A percentile compares a stretch with the other conserved stretches of the same genome.
Evolutionary conservation across 2,797 vertebrate species (phyloP).

Genomic region (Megaceryle alcyon): DNA sequence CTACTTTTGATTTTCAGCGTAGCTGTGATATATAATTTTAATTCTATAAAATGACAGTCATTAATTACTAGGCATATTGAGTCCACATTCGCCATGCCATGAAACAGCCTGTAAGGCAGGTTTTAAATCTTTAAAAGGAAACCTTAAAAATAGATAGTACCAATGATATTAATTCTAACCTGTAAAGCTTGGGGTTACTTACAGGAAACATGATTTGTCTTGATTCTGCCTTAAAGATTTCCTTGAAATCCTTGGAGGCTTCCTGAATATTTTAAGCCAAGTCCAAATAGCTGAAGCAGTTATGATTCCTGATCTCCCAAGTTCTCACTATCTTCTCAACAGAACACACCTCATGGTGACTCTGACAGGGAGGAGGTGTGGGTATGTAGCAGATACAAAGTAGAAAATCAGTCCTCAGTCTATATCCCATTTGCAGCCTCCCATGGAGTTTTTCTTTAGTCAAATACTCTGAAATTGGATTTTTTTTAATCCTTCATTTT

Average conservation of each 20-base stretch:
- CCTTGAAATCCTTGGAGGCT: neutral
- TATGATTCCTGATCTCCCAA: neutral
- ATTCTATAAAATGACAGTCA: neutral
- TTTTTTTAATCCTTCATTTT: neutral
- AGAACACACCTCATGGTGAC: neutral
- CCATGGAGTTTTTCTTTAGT: neutral
- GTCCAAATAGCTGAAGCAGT: neutral
- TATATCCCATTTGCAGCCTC: neutral
- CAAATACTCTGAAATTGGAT: neutral
- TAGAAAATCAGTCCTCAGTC: neutral
- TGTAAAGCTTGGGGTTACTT: constrained; percentile 24
- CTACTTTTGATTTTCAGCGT: neutral
- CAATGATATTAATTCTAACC: neutral
- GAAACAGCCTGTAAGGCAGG: neutral
- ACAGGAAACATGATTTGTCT: constrained; percentile 6
- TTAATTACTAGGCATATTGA: constrained; percentile 5
- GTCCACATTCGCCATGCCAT: neutral
- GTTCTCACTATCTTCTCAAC: neutral
- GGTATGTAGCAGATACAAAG: neutral
- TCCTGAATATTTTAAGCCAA: constrained; percentile 12
- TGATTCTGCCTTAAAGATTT: constrained; percentile 26
- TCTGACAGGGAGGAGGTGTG: neutral
- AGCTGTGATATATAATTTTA: neutral
- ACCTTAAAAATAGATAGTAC: neutral
- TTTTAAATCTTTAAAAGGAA: constrained; percentile 26